phyloP scores from a whole-genome alignment of 2,888 invertebrate genomes.

The Psococerastis gibbosa region DNA sequence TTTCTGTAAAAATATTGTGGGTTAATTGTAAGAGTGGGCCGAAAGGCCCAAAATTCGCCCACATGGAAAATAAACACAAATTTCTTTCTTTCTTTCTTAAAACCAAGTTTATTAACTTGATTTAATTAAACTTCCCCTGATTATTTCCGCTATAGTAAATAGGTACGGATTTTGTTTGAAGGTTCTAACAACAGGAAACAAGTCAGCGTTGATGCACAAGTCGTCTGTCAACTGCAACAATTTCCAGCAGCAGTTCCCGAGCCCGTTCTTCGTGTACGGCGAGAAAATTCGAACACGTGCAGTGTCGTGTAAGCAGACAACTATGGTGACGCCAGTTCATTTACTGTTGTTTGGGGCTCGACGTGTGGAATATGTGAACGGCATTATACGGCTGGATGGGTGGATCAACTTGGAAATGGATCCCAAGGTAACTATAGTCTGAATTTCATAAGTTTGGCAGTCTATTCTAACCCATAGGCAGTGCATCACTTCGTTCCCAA shows the following conservation, averaged over 20 bases:
- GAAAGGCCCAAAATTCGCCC: no score
- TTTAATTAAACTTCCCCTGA: no score
- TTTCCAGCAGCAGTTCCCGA: slow-evolving; percentile 64
- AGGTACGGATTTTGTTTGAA: no score
- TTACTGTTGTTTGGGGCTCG: slow-evolving; percentile 81
- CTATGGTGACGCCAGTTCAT: slow-evolving; percentile 89
- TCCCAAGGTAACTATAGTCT: slow-evolving; percentile 31
- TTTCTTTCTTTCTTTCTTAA: no score
- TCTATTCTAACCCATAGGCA: no score
- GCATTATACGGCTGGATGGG: slow-evolving; percentile 67
- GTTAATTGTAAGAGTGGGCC: no score
- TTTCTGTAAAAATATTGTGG: no score
- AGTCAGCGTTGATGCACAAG: slow-evolving; percentile 87
- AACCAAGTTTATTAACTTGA: no score
- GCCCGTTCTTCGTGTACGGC: slow-evolving; percentile 93
- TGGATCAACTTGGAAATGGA: slow-evolving; percentile 87
- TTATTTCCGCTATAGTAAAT: no score
- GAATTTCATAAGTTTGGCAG: no score
- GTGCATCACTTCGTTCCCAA: no score
- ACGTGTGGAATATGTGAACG: slow-evolving; percentile 60
- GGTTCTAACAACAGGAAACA: slow-evolving; percentile 88
- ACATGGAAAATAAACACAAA: no score
- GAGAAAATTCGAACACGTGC: slow-evolving; percentile 94
- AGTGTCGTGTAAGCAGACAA: slow-evolving; percentile 90
- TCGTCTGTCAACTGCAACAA: slow-evolving; percentile 89